Evolutionary conservation across 1,140 invertebrate species (phyloP).

Genomic region (Aplysia californica): DNA sequence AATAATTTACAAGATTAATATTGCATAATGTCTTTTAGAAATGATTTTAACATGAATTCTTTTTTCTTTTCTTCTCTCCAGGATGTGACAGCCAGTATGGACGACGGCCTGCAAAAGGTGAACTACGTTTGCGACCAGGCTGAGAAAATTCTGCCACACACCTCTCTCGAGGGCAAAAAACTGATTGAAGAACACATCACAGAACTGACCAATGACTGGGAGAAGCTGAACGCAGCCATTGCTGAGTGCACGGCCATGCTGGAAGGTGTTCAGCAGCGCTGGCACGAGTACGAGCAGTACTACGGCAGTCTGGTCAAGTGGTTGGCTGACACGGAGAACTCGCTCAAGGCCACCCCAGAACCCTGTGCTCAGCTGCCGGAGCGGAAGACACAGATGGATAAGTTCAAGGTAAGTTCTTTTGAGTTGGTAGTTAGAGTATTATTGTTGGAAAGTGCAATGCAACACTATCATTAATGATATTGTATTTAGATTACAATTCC

Average conservation of each 20-base stretch:
- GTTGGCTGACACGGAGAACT: slow-evolving; percentile 74
- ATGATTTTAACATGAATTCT: too few species aligned
- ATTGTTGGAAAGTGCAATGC: too few species aligned
- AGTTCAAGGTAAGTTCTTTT: slow-evolving; percentile 74
- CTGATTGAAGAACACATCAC: slow-evolving; percentile 85
- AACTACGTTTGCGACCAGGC: slow-evolving; percentile 75
- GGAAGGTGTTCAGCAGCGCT: slow-evolving; percentile 82
- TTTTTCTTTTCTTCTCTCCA: slow-evolving; percentile 27
- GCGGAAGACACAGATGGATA: slow-evolving; percentile 86
- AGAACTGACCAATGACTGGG: slow-evolving; percentile 88
- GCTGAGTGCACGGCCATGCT: slow-evolving; percentile 83
- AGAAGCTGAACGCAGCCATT: slow-evolving; percentile 83
- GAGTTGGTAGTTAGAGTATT: too few species aligned
- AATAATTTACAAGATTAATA: too few species aligned
- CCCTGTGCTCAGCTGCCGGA: slow-evolving; percentile 71
- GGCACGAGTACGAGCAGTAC: slow-evolving; percentile 86
- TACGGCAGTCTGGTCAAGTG: slow-evolving; percentile 82
- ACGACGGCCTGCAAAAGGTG: slow-evolving; percentile 60
- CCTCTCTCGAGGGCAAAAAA: slow-evolving; percentile 87
- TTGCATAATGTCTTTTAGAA: too few species aligned
- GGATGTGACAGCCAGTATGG: slow-evolving; percentile 60
- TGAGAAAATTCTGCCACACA: slow-evolving; percentile 82
- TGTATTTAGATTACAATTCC: too few species aligned
- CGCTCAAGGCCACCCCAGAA: slow-evolving; percentile 72
- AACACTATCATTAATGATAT: too few species aligned